phyloP scores from a whole-genome alignment of 2,888 invertebrate species.

The Sycophila texana region DNA sequence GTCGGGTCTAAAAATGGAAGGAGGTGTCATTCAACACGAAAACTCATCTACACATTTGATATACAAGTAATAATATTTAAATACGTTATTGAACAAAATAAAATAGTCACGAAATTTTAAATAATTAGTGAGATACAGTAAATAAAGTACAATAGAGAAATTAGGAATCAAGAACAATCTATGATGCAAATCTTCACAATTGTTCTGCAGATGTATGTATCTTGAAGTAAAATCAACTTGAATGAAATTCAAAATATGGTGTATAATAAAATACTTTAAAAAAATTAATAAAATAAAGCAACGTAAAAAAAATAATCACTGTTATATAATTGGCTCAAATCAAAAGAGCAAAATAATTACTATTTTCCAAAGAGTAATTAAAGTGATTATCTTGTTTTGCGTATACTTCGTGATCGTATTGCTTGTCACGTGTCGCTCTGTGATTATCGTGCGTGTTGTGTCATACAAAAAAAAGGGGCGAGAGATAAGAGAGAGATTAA shows the following conservation, averaged over 20 bases:
- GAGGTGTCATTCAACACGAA: constrained; percentile 71
- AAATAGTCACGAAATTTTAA: constrained; percentile 49
- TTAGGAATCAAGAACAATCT: constrained; percentile 1
- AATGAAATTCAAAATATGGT: too few species aligned
- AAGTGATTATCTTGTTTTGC: too few species aligned
- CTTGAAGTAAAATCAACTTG: neutral
- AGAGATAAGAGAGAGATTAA: neutral
- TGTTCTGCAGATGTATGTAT: neutral
- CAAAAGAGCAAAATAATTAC: too few species aligned
- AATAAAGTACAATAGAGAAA: constrained; percentile 20
- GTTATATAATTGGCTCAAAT: too few species aligned
- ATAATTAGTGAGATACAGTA: constrained; percentile 18
- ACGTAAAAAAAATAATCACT: too few species aligned
- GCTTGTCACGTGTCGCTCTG: too few species aligned
- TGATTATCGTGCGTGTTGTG: constrained; percentile 12
- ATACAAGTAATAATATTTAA: constrained; percentile 58
- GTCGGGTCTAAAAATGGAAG: constrained; percentile 69
- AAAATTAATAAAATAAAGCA: neutral
- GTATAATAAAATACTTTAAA: too few species aligned
- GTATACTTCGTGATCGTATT: too few species aligned
- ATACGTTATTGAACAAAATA: constrained; percentile 50
- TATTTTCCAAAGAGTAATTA: neutral
- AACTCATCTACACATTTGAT: constrained; percentile 71
- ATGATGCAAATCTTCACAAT: neutral
- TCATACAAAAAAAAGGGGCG: neutral